Evolutionary conservation across 2,888 invertebrate genomes (phyloP), one percentile per base, ranked within the genome.

Genomic region (Idaea aversata): DNA sequence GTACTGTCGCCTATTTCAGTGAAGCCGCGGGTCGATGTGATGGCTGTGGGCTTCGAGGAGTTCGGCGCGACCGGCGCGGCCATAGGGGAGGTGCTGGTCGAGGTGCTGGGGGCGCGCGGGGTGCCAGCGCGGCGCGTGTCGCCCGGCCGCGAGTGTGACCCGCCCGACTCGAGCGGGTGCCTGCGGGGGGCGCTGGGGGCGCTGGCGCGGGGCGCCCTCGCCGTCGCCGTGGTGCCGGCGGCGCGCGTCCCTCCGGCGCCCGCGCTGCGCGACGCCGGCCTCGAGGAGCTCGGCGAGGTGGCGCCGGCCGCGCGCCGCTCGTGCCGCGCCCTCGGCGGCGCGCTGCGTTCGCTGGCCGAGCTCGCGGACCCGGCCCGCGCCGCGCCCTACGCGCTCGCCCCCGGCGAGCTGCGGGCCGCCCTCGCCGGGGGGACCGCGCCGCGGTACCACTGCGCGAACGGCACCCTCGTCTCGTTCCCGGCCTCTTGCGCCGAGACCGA

Each of bases 381-480:
- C 34, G 74, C 75, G 5, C 67, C 25, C 63, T 87, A 85, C 75
- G 71, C 68, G 34, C 34, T 82, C 15, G 62, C 74, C 2, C 61
- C 68, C 0, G 69, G 66, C 25, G 13, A 5, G 57, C 74, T 61
- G 62, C 61, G 47, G 16, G 61, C 57, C 25, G 67, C 36, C 5
- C 13, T 63, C 34, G 15, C 25, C 5, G 47, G 63, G 60, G 34
- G 5, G 15, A 47, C 47, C 16, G 13, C 13, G 15, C 35, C 34
- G 35, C 15, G 70, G 68, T 95, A 95, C 76, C 76, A 83, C 4
- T 69, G 68, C 57, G 36, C 69, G 13, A 70, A 76, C 61, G 68
- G 69, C 62, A 84, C 92, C 10, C 95, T 95, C 66, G 90, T 94
- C 74, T 95, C 93, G 81, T 88, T 91, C n/a, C 95, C 96, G 0